Conservation (phyloP, 2,797 vertebrate genomes). For the Tympanoctomys barrerae region DNA sequence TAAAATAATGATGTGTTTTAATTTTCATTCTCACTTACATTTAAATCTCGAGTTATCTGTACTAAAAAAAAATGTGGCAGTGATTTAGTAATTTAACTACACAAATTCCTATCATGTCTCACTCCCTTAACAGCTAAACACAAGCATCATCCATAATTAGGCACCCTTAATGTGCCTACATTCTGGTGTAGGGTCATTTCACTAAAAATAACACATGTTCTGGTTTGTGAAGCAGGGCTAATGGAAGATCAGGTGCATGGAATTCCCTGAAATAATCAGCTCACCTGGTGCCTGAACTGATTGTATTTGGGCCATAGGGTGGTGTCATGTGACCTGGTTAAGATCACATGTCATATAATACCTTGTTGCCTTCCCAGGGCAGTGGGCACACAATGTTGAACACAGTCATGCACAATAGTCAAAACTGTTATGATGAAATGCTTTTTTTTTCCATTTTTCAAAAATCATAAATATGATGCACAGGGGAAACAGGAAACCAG, state of each 20-base stretch:
- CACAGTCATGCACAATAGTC: not conserved
- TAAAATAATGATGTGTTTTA: slow-evolving; percentile 83
- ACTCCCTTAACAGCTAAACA: not conserved
- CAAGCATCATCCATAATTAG: slow-evolving; percentile 52
- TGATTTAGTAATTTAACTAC: slow-evolving; percentile 48
- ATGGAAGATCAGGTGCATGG: slow-evolving; percentile 42
- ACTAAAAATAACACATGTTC: slow-evolving; percentile 55
- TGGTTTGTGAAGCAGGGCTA: slow-evolving; percentile 14
- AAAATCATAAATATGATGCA: not conserved
- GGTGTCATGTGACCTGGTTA: not conserved
- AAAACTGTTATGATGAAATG: not conserved
- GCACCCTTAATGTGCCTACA: not conserved
- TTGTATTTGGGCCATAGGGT: not conserved
- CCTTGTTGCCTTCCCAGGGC: not conserved
- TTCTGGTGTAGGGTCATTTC: slow-evolving; percentile 32
- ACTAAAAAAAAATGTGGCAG: not conserved
- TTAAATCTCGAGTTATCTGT: slow-evolving; percentile 59
- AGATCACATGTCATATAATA: not conserved
- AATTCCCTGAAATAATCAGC: slow-evolving; percentile 40
- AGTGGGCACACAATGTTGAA: not conserved
- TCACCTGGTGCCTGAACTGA: slow-evolving; percentile 42
- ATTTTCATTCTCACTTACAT: slow-evolving; percentile 81
- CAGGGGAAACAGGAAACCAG: not conserved
- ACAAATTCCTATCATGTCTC: slow-evolving; percentile 23
- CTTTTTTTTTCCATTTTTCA: too few relatives aligned